Base-by-base conservation (phyloP, 2,113 vertebrate genomes). In the Podocnemis expansa region DNA sequence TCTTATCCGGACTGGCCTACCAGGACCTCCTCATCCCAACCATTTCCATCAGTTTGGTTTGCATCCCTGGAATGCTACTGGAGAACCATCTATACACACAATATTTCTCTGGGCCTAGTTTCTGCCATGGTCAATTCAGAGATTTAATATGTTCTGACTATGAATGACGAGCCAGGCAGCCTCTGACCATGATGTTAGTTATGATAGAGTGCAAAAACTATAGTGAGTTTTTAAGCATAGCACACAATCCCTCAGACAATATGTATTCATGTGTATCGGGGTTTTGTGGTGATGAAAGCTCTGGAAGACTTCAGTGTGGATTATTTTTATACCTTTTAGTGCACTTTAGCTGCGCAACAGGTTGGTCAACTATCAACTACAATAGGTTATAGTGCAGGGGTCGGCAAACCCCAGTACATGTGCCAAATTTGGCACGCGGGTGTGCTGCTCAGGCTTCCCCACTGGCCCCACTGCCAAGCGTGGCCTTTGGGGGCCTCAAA, bases 261-360 rank as follows among this genome's bases (percentile, higher is more conserved):
- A 16, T 5, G 38, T 11, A 49, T 84, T 63, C 86, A 13, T 0
- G 10, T 0, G 8, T 3, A 45, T 80, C 8, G 34, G 16, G 16
- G 34, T 16, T 83, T 82, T 85, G 79, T 0, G 38, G 10, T 81
- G n/a, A 14, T 3, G 56, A 80, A 2, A 84, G n/a, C 83, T 96
- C 56, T 89, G 27, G 31, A 88, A 31, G 27, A 51, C 58, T 17
- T 22, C 25, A 7, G 1, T 67, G 34, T 8, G 43, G 7, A 4
- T 16, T 89, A 38, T 5, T 38, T 81, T 70, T 85, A 19, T 47
- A 3, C 25, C n/a, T 82, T 51, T 10, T 82, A 13, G 3, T 0
- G 0, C 75, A 19, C 24, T 90, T 91, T 41, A 60, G 2, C 10
- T 49, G 3, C 17, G 75, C 8, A 51, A 8, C 81, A 89, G 78